These are phyloP conservation scores for Amiota communis DNA, from an alignment of 2,888 invertebrate genomes.

Conservation along the genomic window DNA sequence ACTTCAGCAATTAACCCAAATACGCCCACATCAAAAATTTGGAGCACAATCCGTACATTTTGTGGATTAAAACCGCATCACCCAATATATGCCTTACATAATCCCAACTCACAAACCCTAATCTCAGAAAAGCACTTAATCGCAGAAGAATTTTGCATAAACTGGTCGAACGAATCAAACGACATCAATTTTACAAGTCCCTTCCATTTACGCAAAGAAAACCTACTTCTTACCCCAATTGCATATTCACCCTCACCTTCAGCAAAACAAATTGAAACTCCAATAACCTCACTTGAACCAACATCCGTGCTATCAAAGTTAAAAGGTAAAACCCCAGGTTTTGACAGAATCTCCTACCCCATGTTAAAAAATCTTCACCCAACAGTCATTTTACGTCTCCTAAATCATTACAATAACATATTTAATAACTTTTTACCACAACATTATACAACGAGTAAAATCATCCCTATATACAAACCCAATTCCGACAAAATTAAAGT, in stretches of 20 bases:
- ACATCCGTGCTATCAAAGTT: neutral
- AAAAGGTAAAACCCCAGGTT: neutral
- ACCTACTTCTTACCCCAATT: neutral
- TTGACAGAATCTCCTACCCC: neutral
- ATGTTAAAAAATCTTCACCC: too few species aligned
- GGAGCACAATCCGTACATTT: constrained; percentile 1
- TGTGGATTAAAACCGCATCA: constrained; percentile 16
- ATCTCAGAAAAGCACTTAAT: neutral
- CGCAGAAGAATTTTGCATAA: neutral
- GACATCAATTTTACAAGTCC: neutral
- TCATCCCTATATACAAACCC: neutral
- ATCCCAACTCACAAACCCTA: neutral
- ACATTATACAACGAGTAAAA: neutral
- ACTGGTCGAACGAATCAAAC: neutral
- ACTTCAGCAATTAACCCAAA: constrained; percentile 20
- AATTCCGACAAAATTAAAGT: neutral
- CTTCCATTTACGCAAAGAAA: neutral
- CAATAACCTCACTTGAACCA: neutral
- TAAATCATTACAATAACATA: too few species aligned
- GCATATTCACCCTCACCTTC: neutral
- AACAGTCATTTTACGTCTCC: too few species aligned
- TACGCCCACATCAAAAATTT: constrained; percentile 10
- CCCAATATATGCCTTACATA: neutral
- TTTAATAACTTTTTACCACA: too few species aligned
- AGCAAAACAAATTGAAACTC: neutral